These are phyloP conservation scores for Eupeodes corollae DNA, from an alignment of 1,140 invertebrate genomes.

Conservation along the genomic window DNA sequence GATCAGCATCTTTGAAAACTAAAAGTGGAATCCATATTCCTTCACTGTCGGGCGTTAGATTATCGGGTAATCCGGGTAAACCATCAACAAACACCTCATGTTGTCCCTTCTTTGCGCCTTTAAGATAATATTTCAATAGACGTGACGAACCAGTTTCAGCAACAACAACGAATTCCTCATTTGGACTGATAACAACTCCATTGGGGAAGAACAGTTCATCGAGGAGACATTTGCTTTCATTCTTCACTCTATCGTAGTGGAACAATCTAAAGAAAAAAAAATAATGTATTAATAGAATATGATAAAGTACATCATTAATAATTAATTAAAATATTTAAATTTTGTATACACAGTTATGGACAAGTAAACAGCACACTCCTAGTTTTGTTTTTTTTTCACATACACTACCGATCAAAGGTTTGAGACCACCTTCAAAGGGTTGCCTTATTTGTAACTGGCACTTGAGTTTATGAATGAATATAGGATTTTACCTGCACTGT, in stretches of 20 bases:
- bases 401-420: too few species aligned
- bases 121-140: conserved; percentile 54
- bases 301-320: too few species aligned
- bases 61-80: conserved; percentile 68
- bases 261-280: conserved; percentile 42
- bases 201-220: conserved; percentile 64
- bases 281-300: conserved; percentile 10
- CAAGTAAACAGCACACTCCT: too few species aligned
- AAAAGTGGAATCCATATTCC: conserved; percentile 57
- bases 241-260: conserved; percentile 43
- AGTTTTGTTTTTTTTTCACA: too few species aligned
- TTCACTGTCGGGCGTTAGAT: conserved; percentile 51
- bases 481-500: too few species aligned
- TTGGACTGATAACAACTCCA: conserved; percentile 57
- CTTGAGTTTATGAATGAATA: too few species aligned
- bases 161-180: conserved; percentile 66
- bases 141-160: conserved; percentile 47
- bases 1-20: conserved; percentile 38
- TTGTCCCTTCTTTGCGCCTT: conserved; percentile 54
- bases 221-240: conserved; percentile 49
- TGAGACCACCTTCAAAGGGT: too few species aligned
- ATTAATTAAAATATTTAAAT: too few species aligned
- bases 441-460: too few species aligned
- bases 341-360: too few species aligned
- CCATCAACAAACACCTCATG: conserved; percentile 60